Base-by-base conservation (phyloP, 2,888 invertebrate genomes). In the Caenorhabditis macrosperma region DNA sequence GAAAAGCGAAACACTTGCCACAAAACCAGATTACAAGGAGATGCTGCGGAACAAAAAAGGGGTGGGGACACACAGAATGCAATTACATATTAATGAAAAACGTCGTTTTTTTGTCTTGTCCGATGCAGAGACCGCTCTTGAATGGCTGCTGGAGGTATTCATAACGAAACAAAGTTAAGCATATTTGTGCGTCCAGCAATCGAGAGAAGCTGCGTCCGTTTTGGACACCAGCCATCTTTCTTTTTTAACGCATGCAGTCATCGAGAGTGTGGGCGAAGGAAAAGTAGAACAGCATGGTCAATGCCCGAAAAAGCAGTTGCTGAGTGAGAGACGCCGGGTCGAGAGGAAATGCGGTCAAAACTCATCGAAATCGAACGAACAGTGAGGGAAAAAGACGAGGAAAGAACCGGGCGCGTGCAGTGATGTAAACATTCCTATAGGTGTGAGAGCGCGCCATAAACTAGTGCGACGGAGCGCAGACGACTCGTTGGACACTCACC, bases 341-440 rank as follows among this genome's bases (percentile, higher is more conserved):
- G 28, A 20, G 28, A 68, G 24, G 64, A 64, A 77, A 69, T 44
- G 76, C 76, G 52, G 46, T 60, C 60, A 60, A 48, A 63, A 50
- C 30, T 48, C 15, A 52, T 38, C 24, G 38, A 38, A 50, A 63
- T 33, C 26, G 38, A 64, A 55, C 55, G 55, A 64, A 64, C 35
- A 28, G 52, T 64, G 38, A 64, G 38, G 64, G 26, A 64, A 33
- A 26, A 20, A 44, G 24, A 22, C 22, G 48, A 48, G 35, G 71
- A 63, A 63, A 71, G 54, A 63, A 71, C 61, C 61, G 71, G 33
- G 78, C 78, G 78, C 78, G 78, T 78, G 78, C 78, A 63, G 72
- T 78, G 78, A 72, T 72, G 78, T 78, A 78, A 78, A 78, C 78
- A 78, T 72, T 78, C 60, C 67, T 48, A 78, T 78, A 78, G 78